Evolutionary conservation across 2,888 invertebrate species (phyloP).

Genomic region (Troides oblongomaculatus): DNA sequence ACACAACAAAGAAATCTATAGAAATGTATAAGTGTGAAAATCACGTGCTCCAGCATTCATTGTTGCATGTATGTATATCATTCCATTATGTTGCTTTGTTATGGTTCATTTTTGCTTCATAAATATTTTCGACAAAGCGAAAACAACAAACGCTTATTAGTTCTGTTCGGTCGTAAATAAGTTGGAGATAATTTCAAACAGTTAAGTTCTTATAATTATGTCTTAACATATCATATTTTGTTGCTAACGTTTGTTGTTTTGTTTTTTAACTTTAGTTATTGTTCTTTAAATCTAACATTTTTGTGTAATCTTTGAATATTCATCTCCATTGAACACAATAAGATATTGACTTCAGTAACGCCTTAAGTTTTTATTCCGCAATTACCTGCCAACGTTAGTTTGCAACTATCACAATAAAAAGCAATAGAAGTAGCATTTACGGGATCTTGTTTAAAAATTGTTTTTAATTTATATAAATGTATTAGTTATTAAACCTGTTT

Average conservation of each 20-base stretch:
- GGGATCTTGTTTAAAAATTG: too few relatives aligned
- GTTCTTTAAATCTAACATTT: too few relatives aligned
- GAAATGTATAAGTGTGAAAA: slow-evolving; percentile 33
- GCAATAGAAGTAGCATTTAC: not conserved
- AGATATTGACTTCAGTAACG: not conserved
- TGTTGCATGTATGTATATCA: slow-evolving; percentile 19
- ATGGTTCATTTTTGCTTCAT: slow-evolving; percentile 16
- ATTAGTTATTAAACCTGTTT: too few relatives aligned
- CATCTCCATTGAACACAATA: too few relatives aligned
- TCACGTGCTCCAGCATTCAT: slow-evolving; percentile 36
- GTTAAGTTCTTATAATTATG: not conserved
- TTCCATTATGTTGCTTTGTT: slow-evolving; percentile 20
- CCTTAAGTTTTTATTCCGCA: not conserved
- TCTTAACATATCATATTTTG: too few relatives aligned
- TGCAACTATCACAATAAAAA: not conserved
- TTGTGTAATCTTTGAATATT: too few relatives aligned
- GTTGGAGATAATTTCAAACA: not conserved
- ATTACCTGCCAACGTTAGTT: not conserved
- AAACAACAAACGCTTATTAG: slow-evolving; percentile 5
- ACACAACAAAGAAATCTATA: slow-evolving; percentile 37
- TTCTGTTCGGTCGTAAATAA: not conserved
- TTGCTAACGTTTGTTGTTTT: too few relatives aligned
- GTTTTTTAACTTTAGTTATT: too few relatives aligned
- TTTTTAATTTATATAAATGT: too few relatives aligned
- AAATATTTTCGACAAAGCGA: slow-evolving; percentile 15